Evolutionary conservation across 2,113 vertebrate genomes (phyloP), one percentile per base, ranked within the genome.

Genomic region (Leiothrix lutea): DNA sequence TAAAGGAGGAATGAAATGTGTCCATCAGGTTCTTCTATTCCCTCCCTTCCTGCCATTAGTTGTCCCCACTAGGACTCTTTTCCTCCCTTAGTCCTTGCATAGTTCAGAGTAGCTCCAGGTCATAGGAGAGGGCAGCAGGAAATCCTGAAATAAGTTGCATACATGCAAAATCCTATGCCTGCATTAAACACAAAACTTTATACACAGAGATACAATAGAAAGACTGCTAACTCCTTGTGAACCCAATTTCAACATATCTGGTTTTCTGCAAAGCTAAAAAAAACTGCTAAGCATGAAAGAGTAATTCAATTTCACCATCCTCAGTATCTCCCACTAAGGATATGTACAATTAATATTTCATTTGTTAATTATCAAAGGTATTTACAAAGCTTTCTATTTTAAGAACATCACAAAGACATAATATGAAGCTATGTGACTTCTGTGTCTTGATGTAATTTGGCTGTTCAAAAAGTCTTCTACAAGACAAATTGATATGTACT

Each of bases 11-110:
- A 88, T 77, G 12, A 96, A 94, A 90, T 40, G 44, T 71, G 38
- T 84, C 77, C 56, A 74, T 94, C 72, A 88, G 67, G n/a, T 93
- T 36, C 31, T 78, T 85, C 51, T 88, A 9, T 95, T 95, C 56
- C 85, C 85, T 94, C 79, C 50, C 82, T 97, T 95, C 93, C 93
- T 96, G 96, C 56, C 56, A 35, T 95, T 96, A 93, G 82, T 48
- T 86, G 56, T 83, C 64, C 75, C 51, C 51, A 29, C n/a, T 48
- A 88, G 51, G 67, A 56, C n/a, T 83, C 66, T 78, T 86, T 95
- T 95, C 94, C 93, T 96, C 94, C 64, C 33, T 83, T 88, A 82
- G 92, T 94, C 56, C 56, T 78, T 80, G 51, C 24, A 22, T 26
- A 95, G 75, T 74, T 90, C 71, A 73, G 77, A 94, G 93, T 67